phyloP scores from a whole-genome alignment of 2,113 vertebrate genomes.

The Archilochus colubris region DNA sequence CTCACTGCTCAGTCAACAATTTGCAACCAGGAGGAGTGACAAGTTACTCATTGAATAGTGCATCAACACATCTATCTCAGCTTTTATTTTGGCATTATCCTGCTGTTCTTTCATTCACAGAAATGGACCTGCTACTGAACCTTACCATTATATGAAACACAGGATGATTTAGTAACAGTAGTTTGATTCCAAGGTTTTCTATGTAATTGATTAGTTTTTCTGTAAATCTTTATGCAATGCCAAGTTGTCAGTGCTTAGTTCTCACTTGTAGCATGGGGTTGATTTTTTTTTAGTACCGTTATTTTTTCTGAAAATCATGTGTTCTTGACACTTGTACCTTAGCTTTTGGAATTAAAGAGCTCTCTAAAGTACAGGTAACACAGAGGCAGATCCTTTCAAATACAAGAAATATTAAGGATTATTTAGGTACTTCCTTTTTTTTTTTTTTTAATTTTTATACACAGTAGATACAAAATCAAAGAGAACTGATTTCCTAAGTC shows the following conservation, averaged over 20 bases:
- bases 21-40: slow-evolving; percentile 45
- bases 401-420: not conserved
- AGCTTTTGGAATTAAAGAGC: not conserved
- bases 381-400: not conserved
- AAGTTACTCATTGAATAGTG: slow-evolving; percentile 45
- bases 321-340: not conserved
- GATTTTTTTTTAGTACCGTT: not conserved
- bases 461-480: not conserved
- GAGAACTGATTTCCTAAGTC: not conserved
- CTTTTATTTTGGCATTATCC: slow-evolving; percentile 50
- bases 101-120: slow-evolving; percentile 40
- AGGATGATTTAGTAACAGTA: slow-evolving; percentile 34
- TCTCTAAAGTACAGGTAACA: slow-evolving; percentile 12
- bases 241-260: slow-evolving; percentile 7
- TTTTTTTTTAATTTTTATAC: not conserved
- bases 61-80: slow-evolving; percentile 59
- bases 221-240: slow-evolving; percentile 4
- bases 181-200: slow-evolving; percentile 20
- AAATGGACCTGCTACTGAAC: slow-evolving; percentile 47
- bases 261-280: not conserved
- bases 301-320: not conserved
- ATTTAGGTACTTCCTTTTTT: not conserved
- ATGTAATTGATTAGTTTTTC: not conserved
- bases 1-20: not conserved
- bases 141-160: slow-evolving; percentile 30